phyloP scores from a whole-genome alignment of 1,140 invertebrate species.

The Formica selysi region DNA sequence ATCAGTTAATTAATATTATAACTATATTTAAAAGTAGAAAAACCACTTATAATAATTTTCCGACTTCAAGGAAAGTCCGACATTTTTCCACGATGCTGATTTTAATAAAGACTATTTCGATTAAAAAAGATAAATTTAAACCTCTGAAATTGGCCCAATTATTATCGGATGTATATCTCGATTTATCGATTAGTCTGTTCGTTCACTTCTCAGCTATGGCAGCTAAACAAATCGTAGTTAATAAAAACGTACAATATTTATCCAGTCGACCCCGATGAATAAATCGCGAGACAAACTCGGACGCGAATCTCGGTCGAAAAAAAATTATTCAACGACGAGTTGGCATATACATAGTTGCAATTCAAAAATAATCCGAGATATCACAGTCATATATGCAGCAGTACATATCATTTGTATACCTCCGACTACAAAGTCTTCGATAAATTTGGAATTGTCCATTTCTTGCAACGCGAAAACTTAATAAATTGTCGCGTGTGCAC shows the following conservation, averaged over 20 bases:
- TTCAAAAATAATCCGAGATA: constrained; percentile 35
- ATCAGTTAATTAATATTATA: no score
- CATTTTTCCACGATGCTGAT: not conserved
- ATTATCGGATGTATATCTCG: not conserved
- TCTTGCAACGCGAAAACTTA: not conserved
- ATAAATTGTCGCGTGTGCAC: not conserved
- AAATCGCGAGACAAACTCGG: constrained; percentile 31
- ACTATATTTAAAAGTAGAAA: not conserved
- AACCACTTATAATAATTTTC: not conserved
- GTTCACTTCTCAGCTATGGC: not conserved
- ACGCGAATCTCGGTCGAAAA: constrained; percentile 23
- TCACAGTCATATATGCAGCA: not conserved
- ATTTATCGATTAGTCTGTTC: constrained; percentile 22
- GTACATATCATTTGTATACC: not conserved
- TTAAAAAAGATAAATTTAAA: not conserved
- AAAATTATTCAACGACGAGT: constrained; percentile 21
- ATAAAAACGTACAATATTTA: constrained; percentile 32
- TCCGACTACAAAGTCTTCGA: not conserved
- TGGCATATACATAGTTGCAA: constrained; percentile 11
- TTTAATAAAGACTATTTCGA: not conserved
- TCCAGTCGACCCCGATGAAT: constrained; percentile 38
- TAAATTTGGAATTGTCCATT: not conserved
- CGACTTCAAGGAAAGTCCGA: not conserved
- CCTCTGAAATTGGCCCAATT: constrained; percentile 31
- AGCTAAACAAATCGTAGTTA: constrained; percentile 11